Conservation (phyloP, 2,888 invertebrate genomes). For the Griposia aprilina region DNA sequence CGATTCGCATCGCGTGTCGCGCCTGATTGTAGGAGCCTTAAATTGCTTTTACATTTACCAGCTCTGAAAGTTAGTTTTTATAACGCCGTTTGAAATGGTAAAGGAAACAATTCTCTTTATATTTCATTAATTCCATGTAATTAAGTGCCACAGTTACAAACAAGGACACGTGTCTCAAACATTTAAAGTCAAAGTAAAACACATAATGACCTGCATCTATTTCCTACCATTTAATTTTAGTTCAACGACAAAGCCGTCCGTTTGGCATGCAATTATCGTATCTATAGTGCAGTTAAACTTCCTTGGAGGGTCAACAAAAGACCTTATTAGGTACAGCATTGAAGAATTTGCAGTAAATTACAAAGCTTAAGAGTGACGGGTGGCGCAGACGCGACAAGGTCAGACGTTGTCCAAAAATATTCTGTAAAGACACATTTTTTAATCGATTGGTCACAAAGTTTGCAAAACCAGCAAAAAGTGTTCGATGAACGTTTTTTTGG, state of each 20-base stretch:
- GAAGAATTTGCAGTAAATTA: slow-evolving; percentile 63
- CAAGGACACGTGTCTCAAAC: slow-evolving; percentile 48
- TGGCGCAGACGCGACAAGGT: slow-evolving; percentile 78
- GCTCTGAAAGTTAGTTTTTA: neutral
- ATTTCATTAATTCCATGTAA: slow-evolving; percentile 38
- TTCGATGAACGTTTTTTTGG: slow-evolving; percentile 62
- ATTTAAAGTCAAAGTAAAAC: slow-evolving; percentile 46
- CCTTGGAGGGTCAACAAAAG: slow-evolving; percentile 68
- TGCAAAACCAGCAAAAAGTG: slow-evolving; percentile 68
- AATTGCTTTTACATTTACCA: neutral
- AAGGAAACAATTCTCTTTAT: slow-evolving; percentile 7
- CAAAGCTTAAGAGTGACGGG: slow-evolving; percentile 70
- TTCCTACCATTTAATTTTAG: slow-evolving; percentile 58
- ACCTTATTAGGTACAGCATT: slow-evolving; percentile 65
- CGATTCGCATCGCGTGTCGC: too few species aligned
- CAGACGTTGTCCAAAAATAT: slow-evolving; percentile 75
- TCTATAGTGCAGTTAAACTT: slow-evolving; percentile 51
- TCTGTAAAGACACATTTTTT: slow-evolving; percentile 75
- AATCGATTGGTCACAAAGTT: slow-evolving; percentile 75
- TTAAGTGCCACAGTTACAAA: slow-evolving; percentile 26
- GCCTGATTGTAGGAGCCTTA: neutral
- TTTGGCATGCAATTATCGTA: slow-evolving; percentile 50
- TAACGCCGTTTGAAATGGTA: slow-evolving; percentile 9
- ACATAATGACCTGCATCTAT: slow-evolving; percentile 49
- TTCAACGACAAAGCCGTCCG: slow-evolving; percentile 45